Evolutionary conservation across 2,113 vertebrate species (phyloP), one percentile per base, ranked within the genome.

Genomic region (Poecilia latipinna): DNA sequence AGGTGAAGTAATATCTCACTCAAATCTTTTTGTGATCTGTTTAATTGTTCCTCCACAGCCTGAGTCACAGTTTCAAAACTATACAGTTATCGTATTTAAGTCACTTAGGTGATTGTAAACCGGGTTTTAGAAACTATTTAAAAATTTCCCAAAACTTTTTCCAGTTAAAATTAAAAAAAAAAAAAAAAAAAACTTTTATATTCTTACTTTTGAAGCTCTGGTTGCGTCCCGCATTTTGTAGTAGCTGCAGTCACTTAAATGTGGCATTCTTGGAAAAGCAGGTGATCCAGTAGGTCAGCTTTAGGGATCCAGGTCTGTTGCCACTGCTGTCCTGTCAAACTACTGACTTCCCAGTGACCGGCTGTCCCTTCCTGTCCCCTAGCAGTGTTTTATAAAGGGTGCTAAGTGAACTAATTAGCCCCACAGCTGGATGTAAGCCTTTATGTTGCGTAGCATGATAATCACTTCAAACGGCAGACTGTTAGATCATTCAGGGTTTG

Each of bases 401-500:
- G 90, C 91, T 93, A 91, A 95, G 94, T 93, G 85, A 91, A 88
- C 90, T 95, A 95, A 95, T 96, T 95, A 93, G 92, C 75, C 85
- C 57, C 86, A 90, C 89, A 92, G 93, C 80, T 89, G 86, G 88
- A 88, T 83, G 82, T 93, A 92, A 93, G 86, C 93, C 95, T 91
- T 94, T 94, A 94, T 93, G 93, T 94, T 91, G 72, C 82, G 72
- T 70, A 89, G 90, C 90, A 87, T 93, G 93, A 89, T 92, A 94
- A 94, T 93, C 91, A 94, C 95, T 95, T 96, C 95, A 96, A 95
- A 95, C 88, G 92, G 88, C 91, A 88, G 84, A 90, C 72, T 94
- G 93, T 94, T 93, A 94, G 94, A 94, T 94, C 93, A 93, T 93
- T 91, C 89, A 75, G 89, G 94, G 94, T 95, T 95, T 95, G 94